Evolutionary conservation across 2,888 invertebrate species (phyloP), one percentile per base, ranked within the genome.

Genomic region (Patella caerulea): DNA sequence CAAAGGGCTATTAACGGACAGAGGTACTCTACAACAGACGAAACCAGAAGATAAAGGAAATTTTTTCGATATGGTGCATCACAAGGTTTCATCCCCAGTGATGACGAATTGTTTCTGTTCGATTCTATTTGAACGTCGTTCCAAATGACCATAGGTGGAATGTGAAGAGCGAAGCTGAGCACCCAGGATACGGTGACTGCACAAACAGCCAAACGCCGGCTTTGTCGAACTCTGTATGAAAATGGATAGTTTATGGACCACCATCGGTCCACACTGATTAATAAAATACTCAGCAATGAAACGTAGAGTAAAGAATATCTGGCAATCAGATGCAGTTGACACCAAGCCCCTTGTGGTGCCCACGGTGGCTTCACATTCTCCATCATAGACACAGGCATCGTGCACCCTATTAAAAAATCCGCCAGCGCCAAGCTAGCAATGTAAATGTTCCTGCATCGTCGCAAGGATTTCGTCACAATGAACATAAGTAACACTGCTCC

Each of bases 241-340:
- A 88, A 84, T n/a, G 89, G 89, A 77, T 86, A 86, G 79, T 87
- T 86, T 34, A 88, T 85, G 9, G 87, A 87, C 86, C 87, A 87
- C 88, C 88, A 88, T 34, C 88, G 79, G 78, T 89, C 89, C 1
- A 86, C 78, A 15, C 86, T 86, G 73, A 88, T 87, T 19, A 88
- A 79, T 77, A 89, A 83, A 59, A 88, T 86, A 80, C 88, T 89
- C 29, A 87, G 79, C 34, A 89, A 79, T 2, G 88, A 87, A 19
- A 86, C 83, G 79, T 87, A 86, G 53, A 83, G 82, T 17, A 88
- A 71, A 2, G 89, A 85, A 74, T 83, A 82, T 71, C 84, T 79
- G 45, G 87, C 34, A 24, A 85, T 84, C 29, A 88, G 79, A 73
- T 84, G 87, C 2, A 83, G 73, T 34, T 76, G 78, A 72, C 88